These are phyloP conservation scores for Heliconius himera DNA, from an alignment of 1,140 invertebrate genomes.

Conservation along the genomic window DNA sequence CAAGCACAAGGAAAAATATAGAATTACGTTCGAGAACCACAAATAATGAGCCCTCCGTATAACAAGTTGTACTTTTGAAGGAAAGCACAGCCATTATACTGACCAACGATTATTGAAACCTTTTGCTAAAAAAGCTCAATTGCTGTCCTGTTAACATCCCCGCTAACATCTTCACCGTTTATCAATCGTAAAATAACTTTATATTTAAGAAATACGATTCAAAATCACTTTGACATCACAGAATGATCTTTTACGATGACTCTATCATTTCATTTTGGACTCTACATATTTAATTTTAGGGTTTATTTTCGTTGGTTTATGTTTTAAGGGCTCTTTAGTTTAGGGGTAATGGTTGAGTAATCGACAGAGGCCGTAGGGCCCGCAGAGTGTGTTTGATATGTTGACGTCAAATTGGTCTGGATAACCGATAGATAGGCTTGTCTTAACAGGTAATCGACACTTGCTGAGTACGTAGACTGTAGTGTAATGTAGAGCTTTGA, in stretches of 20 bases:
- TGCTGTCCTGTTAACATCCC: slow-evolving; percentile 37
- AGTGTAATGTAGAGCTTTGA: neutral
- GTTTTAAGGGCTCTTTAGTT: slow-evolving; percentile 55
- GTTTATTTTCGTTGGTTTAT: slow-evolving; percentile 43
- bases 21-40: slow-evolving; percentile 37
- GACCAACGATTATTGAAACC: slow-evolving; percentile 48
- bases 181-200: slow-evolving; percentile 28
- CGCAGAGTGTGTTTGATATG: slow-evolving; percentile 64
- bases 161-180: slow-evolving; percentile 33
- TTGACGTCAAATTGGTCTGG: slow-evolving; percentile 39
- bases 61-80: slow-evolving; percentile 47
- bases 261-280: slow-evolving; percentile 37
- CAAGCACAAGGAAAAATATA: slow-evolving; percentile 33
- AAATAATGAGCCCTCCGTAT: slow-evolving; percentile 43
- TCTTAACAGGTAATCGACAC: slow-evolving; percentile 21
- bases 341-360: slow-evolving; percentile 68
- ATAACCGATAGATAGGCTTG: slow-evolving; percentile 23
- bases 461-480: neutral
- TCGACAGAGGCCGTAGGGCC: slow-evolving; percentile 57
- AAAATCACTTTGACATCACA: neutral
- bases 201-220: slow-evolving; percentile 31
- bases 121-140: slow-evolving; percentile 38
- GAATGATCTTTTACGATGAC: slow-evolving; percentile 35
- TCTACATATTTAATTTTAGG: slow-evolving; percentile 37
- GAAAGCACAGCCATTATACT: slow-evolving; percentile 41